Evolutionary conservation across 2,113 vertebrate species (phyloP).

Genomic region (Cettia cetti): DNA sequence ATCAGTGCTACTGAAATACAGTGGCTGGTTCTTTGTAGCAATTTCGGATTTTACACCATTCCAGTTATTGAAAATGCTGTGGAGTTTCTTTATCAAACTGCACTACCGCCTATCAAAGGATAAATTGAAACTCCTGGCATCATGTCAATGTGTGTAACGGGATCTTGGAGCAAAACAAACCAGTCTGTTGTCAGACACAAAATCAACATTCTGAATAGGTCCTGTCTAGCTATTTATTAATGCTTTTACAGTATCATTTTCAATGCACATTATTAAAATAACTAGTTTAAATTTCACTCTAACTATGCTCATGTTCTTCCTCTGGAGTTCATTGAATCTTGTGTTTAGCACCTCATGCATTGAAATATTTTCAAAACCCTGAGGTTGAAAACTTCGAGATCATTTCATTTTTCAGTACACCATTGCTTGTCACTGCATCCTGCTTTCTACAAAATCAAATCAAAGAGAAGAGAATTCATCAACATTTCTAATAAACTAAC

Average conservation of each 20-base stretch:
- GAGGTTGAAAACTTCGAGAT: neutral
- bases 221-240: neutral
- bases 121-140: neutral
- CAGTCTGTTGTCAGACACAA: neutral
- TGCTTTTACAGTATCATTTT: neutral
- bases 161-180: neutral
- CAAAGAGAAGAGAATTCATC: neutral
- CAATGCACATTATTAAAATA: neutral
- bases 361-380: neutral
- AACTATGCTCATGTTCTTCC: neutral
- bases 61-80: neutral
- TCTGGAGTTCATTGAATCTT: neutral
- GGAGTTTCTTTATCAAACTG: neutral
- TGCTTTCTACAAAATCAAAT: neutral
- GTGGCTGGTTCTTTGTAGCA: neutral
- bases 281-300: neutral
- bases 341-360: neutral
- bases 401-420: neutral
- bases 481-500: neutral
- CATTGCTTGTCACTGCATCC: neutral
- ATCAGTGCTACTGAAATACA: neutral
- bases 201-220: neutral
- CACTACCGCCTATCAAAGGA: neutral
- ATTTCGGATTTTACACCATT: neutral
- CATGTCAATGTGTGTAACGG: accelerated